These are phyloP conservation scores for Cavia porcellus DNA, from an alignment of 2,113 vertebrate species.

Conservation along the genomic window DNA sequence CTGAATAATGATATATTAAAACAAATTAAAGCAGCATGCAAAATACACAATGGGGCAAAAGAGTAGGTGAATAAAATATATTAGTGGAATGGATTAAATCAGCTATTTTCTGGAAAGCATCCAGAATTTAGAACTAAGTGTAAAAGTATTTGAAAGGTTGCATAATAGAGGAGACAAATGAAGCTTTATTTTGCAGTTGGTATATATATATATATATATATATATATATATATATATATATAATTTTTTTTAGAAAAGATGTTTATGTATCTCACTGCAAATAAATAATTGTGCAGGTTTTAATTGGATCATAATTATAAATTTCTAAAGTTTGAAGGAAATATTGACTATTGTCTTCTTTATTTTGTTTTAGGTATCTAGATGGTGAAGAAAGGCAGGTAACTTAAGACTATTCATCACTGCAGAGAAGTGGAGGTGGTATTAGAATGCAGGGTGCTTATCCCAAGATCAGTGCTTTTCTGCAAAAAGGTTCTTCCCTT, in stretches of 20 bases:
- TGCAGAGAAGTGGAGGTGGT: background rate
- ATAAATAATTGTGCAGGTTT: slow-evolving; percentile 52
- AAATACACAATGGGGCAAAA: slow-evolving; percentile 12
- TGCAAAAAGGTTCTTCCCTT: background rate
- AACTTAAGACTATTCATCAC: background rate
- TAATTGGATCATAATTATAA: background rate
- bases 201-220: too few relatives aligned
- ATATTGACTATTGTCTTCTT: slow-evolving; percentile 18
- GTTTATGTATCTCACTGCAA: background rate
- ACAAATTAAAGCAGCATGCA: slow-evolving; percentile 10
- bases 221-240: too few relatives aligned
- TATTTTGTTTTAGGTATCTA: slow-evolving; percentile 31
- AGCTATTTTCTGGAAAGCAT: slow-evolving; percentile 35
- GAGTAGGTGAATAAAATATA: background rate
- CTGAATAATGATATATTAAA: slow-evolving; percentile 51
- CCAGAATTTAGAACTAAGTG: background rate
- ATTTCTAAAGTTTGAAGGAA: slow-evolving; percentile 23
- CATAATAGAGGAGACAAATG: background rate
- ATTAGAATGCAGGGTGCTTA: background rate
- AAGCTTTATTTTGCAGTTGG: background rate
- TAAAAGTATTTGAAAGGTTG: background rate
- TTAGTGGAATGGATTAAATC: background rate
- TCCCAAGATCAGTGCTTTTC: background rate
- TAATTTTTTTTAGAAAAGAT: background rate
- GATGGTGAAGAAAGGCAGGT: background rate